These are phyloP conservation scores for Drosophila demipolita DNA, from an alignment of 2,888 invertebrate species.

Conservation along the genomic window DNA sequence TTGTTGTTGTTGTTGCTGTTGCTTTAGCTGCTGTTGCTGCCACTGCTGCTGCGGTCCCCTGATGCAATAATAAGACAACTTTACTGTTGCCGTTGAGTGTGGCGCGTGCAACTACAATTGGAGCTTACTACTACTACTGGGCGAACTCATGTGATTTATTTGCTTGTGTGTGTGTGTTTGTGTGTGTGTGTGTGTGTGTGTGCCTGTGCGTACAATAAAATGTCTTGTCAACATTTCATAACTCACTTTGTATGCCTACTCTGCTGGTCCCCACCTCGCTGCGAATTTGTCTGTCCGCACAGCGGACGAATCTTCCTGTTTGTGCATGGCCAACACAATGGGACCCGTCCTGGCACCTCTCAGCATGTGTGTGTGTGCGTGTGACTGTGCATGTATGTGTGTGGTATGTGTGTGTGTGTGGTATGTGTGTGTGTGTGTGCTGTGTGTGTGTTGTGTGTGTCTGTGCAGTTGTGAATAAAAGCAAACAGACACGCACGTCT, in stretches of 20 bases:
- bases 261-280: background rate
- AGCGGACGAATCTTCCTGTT: slow-evolving; percentile 39
- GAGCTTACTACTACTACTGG: slow-evolving; percentile 12
- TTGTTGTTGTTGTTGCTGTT: too few species aligned
- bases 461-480: slow-evolving; percentile 46
- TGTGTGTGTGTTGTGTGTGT: slow-evolving; percentile 13
- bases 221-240: slow-evolving; percentile 81
- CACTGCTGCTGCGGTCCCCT: slow-evolving; percentile 53
- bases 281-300: slow-evolving; percentile 12
- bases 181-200: background rate
- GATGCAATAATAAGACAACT: slow-evolving; percentile 75
- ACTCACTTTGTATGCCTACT: slow-evolving; percentile 70
- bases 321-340: slow-evolving; percentile 73
- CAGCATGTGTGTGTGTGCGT: slow-evolving; percentile 8
- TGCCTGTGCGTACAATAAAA: slow-evolving; percentile 61
- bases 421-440: slow-evolving; percentile 32
- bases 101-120: slow-evolving; percentile 37
- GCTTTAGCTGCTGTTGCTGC: too few species aligned
- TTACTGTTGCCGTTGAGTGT: slow-evolving; percentile 40
- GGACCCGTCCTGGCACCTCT: slow-evolving; percentile 56
- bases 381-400: background rate
- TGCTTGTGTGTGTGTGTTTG: slow-evolving; percentile 8
- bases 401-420: slow-evolving; percentile 8
- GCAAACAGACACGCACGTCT: slow-evolving; percentile 67
- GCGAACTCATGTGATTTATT: slow-evolving; percentile 58